Evolutionary conservation across 2,797 vertebrate genomes (phyloP).

Genomic region (Fratercula arctica): DNA sequence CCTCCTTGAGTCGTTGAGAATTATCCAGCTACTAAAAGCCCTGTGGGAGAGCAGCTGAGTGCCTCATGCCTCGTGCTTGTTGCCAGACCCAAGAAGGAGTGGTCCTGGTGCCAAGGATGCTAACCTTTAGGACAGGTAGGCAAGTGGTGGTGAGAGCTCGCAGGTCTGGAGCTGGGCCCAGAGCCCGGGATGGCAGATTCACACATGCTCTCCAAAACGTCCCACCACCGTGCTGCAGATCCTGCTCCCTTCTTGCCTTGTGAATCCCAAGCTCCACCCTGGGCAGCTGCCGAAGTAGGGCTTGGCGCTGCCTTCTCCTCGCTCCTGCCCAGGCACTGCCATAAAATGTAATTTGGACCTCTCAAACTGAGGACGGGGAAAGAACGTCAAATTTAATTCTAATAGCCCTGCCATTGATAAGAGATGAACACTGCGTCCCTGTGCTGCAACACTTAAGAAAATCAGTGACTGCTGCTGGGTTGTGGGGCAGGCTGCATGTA

Average conservation of each 20-base stretch:
- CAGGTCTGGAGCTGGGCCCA: neutral
- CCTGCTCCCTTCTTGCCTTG: neutral
- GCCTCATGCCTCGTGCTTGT: neutral
- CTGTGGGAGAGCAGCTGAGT: neutral
- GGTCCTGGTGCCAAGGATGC: neutral
- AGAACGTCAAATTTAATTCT: neutral
- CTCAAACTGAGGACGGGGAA: neutral
- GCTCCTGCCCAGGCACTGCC: neutral
- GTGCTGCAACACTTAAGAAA: neutral
- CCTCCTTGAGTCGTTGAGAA: conserved; percentile 3
- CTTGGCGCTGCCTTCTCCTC: neutral
- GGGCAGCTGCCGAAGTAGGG: neutral
- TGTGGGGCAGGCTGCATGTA: neutral
- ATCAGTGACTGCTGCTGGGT: neutral
- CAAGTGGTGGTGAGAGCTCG: neutral
- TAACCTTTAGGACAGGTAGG: neutral
- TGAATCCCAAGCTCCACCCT: neutral
- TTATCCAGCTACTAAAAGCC: conserved; percentile 3
- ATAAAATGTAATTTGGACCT: neutral
- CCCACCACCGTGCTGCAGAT: neutral
- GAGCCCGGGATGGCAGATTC: neutral
- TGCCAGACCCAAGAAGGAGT: neutral
- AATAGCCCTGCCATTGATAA: neutral
- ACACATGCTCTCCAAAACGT: neutral
- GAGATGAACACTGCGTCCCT: neutral